Evolutionary conservation across 2,113 vertebrate species (phyloP), one percentile per base, ranked within the genome.

Genomic region (Urocitellus parryii): DNA sequence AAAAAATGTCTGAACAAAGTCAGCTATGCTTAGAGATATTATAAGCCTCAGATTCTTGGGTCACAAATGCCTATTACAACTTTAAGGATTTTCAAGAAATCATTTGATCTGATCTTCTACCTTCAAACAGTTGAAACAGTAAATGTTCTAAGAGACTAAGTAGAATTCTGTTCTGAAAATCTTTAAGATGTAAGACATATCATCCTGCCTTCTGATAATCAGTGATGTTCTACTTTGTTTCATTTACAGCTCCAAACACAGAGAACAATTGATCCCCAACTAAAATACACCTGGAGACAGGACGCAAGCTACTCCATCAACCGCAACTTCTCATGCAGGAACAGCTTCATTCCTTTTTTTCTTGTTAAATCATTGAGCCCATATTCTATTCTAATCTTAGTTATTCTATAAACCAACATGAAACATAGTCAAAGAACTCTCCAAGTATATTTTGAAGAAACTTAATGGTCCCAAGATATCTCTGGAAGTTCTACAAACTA

Each of bases 61-160:
- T 5, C 29, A 70, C 39, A 70, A 83, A 96, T 84, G 65, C 29
- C 16, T 76, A 80, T 79, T 61, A 94, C 37, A 78, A 96, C 12
- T 42, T 91, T 10, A 12, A 78, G 11, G 68, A 91, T 89, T 0
- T 6, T 42, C 12, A 48, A 76, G 14, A 95, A 91, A 80, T 89
- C 45, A 90, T 86, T 94, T 86, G 18, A 56, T 86, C 22, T 77
- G 48, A 42, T 37, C 17, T 82, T 87, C 68, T 92, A 65, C 39
- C 32, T 88, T 88, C 27, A 80, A 42, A 24, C 27, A 82, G 29
- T 70, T 94, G 48, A 82, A 94, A 85, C 14, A 79, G 14, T 16
- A 85, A 67, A 76, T 45, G n/a, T 80, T 89, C 53, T 37, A 77
- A 80, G n/a, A 45, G 29, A 92, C 34, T 82, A 78, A 81, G n/a